Percentiles rank a stretch among this genome's conserved stretches.
Conservation (phyloP, 1,140 invertebrate genomes). For the Drosophila bocki region DNA sequence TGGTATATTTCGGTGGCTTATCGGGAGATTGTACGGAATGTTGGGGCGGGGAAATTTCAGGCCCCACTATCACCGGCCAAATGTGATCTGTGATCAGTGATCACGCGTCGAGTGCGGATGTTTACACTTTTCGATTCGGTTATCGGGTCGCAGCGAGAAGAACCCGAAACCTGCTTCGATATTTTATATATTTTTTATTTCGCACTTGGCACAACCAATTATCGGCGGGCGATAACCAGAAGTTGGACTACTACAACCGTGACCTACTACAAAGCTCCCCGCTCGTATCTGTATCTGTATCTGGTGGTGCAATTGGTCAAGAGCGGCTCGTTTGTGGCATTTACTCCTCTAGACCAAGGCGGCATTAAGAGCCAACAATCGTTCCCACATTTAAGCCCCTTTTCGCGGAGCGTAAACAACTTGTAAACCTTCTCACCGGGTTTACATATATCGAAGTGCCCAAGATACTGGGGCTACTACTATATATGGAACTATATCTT, state of each 20-base stretch:
- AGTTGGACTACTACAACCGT: constrained; percentile 53
- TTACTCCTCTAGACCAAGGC: constrained; percentile 11
- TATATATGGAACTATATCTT: constrained; percentile 17
- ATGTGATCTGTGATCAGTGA: constrained; percentile 35
- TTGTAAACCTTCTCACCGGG: constrained; percentile 42
- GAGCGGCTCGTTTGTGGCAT: constrained; percentile 60
- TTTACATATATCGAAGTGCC: constrained; percentile 44
- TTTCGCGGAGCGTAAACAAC: constrained; percentile 51
- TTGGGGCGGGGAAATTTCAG: constrained; percentile 7
- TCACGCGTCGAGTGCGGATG: constrained; percentile 45
- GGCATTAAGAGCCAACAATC: constrained; percentile 52
- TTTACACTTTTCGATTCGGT: constrained; percentile 44
- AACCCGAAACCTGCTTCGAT: constrained; percentile 5
- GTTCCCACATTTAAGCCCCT: constrained; percentile 53
- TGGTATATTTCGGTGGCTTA: constrained; percentile 11
- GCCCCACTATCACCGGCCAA: neutral
- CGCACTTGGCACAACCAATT: constrained; percentile 50
- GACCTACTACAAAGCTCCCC: constrained; percentile 69
- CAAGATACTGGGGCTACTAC: neutral
- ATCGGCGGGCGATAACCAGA: constrained; percentile 43
- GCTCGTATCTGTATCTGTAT: constrained; percentile 4
- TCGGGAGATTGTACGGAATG: constrained; percentile 12
- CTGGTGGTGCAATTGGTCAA: constrained; percentile 69
- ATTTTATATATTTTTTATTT: constrained; percentile 8
- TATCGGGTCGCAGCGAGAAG: constrained; percentile 34